Conservation (phyloP, 2,888 invertebrate species). For the Xiphydria camelus region DNA sequence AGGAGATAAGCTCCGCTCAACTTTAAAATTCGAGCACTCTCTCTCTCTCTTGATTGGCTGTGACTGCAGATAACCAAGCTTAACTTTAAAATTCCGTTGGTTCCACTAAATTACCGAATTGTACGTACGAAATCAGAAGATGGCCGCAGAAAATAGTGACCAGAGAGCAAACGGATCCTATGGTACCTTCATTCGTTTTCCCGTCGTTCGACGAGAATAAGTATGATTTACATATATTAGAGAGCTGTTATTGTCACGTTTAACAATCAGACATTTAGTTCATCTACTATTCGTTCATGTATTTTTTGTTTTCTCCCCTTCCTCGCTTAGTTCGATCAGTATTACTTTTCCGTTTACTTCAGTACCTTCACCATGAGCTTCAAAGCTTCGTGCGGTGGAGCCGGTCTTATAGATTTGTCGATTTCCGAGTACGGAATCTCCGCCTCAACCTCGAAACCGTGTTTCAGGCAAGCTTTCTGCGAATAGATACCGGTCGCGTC, state of each 20-base stretch:
- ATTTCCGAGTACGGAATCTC: conserved; percentile 74
- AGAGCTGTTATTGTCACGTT: conserved; percentile 52
- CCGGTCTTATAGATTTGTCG: conserved; percentile 67
- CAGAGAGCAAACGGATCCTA: too few relatives aligned
- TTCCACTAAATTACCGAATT: too few relatives aligned
- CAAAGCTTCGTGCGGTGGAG: conserved; percentile 73
- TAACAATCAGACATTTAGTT: conserved; percentile 42
- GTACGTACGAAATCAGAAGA: too few relatives aligned
- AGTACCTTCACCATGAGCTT: conserved; percentile 66
- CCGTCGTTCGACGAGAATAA: too few relatives aligned
- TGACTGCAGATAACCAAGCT: too few relatives aligned
- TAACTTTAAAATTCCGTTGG: too few relatives aligned
- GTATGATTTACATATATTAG: too few relatives aligned
- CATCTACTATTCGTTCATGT: conserved; percentile 34
- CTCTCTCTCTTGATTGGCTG: too few relatives aligned
- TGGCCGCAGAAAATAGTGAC: too few relatives aligned
- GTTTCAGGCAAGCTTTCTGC: conserved; percentile 72
- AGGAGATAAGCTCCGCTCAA: too few relatives aligned
- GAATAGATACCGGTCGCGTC: conserved; percentile 82
- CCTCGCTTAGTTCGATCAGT: not conserved
- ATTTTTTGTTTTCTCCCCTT: not conserved
- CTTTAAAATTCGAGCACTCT: too few relatives aligned
- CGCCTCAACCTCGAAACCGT: conserved; percentile 68
- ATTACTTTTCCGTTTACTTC: conserved; percentile 26
- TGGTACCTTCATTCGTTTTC: too few relatives aligned